These are phyloP conservation scores for Diarsia dahlii DNA, from an alignment of 2,888 invertebrate species.

Conservation along the genomic window DNA sequence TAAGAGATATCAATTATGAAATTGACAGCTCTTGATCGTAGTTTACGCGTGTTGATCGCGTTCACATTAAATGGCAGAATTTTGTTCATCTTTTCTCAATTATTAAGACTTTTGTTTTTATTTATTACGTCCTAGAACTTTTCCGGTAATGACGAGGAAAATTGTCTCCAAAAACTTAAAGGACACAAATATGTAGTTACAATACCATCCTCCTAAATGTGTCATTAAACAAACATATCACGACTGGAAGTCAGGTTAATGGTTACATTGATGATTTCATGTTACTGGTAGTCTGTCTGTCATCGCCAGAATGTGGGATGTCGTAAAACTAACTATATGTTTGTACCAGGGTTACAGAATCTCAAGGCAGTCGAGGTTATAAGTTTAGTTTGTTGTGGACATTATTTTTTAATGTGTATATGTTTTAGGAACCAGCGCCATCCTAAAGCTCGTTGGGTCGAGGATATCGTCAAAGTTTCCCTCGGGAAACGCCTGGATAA, in stretches of 20 bases:
- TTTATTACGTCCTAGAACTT: neutral
- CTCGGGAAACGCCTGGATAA: no score
- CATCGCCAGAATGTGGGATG: slow-evolving; percentile 52
- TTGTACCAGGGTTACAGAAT: slow-evolving; percentile 56
- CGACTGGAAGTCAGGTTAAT: slow-evolving; percentile 29
- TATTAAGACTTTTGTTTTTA: neutral
- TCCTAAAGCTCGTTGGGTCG: no score
- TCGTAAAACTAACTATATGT: slow-evolving; percentile 52
- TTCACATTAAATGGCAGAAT: neutral
- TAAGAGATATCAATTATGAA: neutral
- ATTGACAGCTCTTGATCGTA: neutral
- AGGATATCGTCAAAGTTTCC: no score
- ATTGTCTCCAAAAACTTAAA: slow-evolving; percentile 5
- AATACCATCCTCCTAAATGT: slow-evolving; percentile 21
- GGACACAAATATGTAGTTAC: neutral
- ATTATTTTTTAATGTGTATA: neutral
- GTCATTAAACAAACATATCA: slow-evolving; percentile 31
- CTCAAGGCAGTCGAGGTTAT: slow-evolving; percentile 51
- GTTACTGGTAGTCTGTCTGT: slow-evolving; percentile 46
- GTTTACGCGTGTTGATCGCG: neutral
- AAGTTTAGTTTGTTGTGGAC: neutral
- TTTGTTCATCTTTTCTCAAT: no score
- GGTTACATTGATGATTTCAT: slow-evolving; percentile 46
- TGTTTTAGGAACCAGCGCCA: no score
- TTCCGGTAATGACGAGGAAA: slow-evolving; percentile 10